Base-by-base conservation (phyloP, 2,888 invertebrate species). In the Rutpela maculata region DNA sequence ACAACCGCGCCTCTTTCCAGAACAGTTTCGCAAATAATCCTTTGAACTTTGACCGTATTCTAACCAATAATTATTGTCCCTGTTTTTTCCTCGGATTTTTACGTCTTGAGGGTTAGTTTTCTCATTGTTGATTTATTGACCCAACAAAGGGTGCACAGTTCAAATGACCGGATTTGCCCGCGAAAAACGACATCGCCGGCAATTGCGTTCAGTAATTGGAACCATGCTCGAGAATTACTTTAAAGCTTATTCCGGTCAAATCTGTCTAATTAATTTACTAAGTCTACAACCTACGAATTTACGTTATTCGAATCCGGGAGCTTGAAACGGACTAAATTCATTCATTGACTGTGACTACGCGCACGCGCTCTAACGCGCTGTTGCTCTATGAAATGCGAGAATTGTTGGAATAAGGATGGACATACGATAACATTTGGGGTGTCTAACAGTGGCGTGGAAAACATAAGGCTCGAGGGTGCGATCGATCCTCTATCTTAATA, bases 301-400 rank as follows among this genome's bases (percentile, higher is more conserved):
- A 59, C 69, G 69, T 57, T 59, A 57, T 59, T 57, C 31, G 69
- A 59, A 76, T 76, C 57, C 38, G 60, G 70, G 77, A 75, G 72
- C 72, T 71, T 56, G 69, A 73, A 38, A 43, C 72, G 72, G 66
- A 79, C 79, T 76, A 67, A 75, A 77, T 79, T 79, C 79, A 77
- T 79, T 79, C 79, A 79, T 77, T 77, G 79, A 77, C 79, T 71
- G 59, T 70, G 68, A 60, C 57, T 50, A n/a, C 65, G 66, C 77
- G 77, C 79, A 75, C 67, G 69, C 77, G 76, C 79, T 26, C 67
- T 31, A 6, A 9, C 18, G 1, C 31, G n/a, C 67, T 19, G 63
- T 18, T 63, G 63, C 63, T 38, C 63, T 63, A 63, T 38, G 67
- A 67, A 38, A 55, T n/a, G 67, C 55, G 67, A 67, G 67, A 18